Evolutionary conservation across 2,888 invertebrate genomes (phyloP), one percentile per base, ranked within the genome.

Genomic region (Synanthedon formicaeformis): DNA sequence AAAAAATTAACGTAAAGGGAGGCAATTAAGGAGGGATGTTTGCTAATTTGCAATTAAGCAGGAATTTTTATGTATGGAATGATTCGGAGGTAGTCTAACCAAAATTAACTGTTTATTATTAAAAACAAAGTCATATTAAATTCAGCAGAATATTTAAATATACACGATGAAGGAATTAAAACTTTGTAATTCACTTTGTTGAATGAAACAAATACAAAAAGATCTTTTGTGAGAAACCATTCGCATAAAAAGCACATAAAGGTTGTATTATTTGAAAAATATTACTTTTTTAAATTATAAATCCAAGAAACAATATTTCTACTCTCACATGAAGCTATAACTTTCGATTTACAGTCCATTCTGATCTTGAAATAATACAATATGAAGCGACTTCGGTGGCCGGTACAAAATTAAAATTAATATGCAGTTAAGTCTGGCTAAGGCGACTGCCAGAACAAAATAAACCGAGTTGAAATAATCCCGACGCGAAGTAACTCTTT

Each of bases 401-500:
- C 53, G 53, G 57, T 57, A 52, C 52, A 57, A 56, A 56, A 57
- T 58, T 60, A 54, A 60, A 66, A 63, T 62, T 58, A 63, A 62
- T 60, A 61, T 45, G 45, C 45, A 45, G 45, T 45, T 45, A 45
- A 13, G 45, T 45, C 45, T 45, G 45, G 45, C 13, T 45, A 45
- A 45, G 45, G 45, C 45, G 45, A 45, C 45, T 14, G 45, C 45
- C 45, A 45, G 45, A 45, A 45, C 45, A 45, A 45, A 45, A 45
- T 45, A 45, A 45, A 45, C 45, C 6, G n/a, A 45, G 13, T 45
- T 45, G 60, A 71, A 80, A 78, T 76, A 77, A 75, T 79, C 71
- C 72, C 67, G 58, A 64, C 67, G 66, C 70, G 68, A 74, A 73
- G 67, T 69, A 78, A 77, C 73, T 76, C 78, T 81, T 82, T 79